Percentiles rank a stretch among this genome's conserved stretches.
Conservation (phyloP, 2,113 vertebrate species). For the Girardinichthys multiradiatus region DNA sequence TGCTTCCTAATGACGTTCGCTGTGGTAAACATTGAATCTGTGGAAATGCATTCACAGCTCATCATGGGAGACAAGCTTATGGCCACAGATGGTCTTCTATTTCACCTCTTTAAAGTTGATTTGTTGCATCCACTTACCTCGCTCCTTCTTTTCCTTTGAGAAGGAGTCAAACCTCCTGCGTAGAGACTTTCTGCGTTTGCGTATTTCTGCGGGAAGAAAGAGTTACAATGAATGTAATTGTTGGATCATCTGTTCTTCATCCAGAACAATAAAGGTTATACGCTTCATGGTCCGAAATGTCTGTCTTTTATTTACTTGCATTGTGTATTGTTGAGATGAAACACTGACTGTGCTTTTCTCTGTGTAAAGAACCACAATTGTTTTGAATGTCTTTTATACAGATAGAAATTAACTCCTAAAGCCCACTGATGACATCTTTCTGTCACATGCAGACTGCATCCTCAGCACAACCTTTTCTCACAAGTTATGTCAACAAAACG, state of each 20-base stretch:
- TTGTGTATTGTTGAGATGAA: background rate
- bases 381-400: background rate
- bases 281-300: background rate
- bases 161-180: conserved; percentile 86
- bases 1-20: conserved; percentile 5
- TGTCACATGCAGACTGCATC: background rate
- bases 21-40: background rate
- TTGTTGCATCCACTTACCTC: conserved; percentile 63
- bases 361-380: background rate
- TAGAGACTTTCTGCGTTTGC: conserved; percentile 83
- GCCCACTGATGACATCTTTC: background rate
- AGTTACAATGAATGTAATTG: background rate
- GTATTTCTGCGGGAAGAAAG: conserved; percentile 67
- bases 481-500: conserved; percentile 1
- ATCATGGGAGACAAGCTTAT: background rate
- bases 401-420: background rate
- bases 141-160: conserved; percentile 88
- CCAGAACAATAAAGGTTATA: background rate
- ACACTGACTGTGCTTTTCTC: background rate
- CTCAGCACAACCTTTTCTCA: background rate
- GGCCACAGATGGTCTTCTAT: background rate
- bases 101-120: conserved; percentile 1
- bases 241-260: background rate
- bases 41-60: background rate
- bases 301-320: background rate